Evolutionary conservation across 2,113 vertebrate species (phyloP).

Genomic region (Clinocottus analis): DNA sequence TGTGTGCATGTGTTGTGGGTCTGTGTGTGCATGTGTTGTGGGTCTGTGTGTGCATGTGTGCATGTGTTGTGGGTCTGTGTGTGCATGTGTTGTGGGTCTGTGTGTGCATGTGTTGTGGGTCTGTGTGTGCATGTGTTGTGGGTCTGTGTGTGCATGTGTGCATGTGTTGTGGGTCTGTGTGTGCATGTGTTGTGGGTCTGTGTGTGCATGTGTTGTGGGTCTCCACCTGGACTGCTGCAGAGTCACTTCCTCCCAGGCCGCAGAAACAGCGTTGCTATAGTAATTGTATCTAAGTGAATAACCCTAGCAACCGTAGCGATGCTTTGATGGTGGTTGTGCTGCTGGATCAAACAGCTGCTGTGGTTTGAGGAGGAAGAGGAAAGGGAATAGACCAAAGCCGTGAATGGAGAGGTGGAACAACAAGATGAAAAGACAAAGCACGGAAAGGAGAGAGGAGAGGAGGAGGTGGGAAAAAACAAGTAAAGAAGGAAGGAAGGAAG

Average conservation of each 20-base stretch:
- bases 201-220: background rate
- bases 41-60: too few species aligned
- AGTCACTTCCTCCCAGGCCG: constrained; percentile 45
- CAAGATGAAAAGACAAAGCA: background rate
- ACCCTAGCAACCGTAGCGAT: constrained; percentile 65
- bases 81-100: too few species aligned
- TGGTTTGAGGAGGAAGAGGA: background rate
- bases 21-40: too few species aligned
- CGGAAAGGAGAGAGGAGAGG: background rate
- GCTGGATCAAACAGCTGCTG: constrained; percentile 54
- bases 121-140: too few species aligned
- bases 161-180: constrained; percentile 1
- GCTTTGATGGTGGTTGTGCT: constrained; percentile 53
- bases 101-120: too few species aligned
- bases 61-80: too few species aligned
- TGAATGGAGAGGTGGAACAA: background rate
- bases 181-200: too few species aligned
- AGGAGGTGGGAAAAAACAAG: background rate
- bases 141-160: too few species aligned
- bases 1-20: too few species aligned
- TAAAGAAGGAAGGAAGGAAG: background rate
- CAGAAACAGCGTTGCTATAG: constrained; percentile 65
- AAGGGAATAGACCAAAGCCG: background rate
- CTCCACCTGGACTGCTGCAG: constrained; percentile 51
- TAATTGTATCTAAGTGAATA: constrained; percentile 61